Conservation (phyloP, 2,113 vertebrate species). For the Ceyx cyanopectus region DNA sequence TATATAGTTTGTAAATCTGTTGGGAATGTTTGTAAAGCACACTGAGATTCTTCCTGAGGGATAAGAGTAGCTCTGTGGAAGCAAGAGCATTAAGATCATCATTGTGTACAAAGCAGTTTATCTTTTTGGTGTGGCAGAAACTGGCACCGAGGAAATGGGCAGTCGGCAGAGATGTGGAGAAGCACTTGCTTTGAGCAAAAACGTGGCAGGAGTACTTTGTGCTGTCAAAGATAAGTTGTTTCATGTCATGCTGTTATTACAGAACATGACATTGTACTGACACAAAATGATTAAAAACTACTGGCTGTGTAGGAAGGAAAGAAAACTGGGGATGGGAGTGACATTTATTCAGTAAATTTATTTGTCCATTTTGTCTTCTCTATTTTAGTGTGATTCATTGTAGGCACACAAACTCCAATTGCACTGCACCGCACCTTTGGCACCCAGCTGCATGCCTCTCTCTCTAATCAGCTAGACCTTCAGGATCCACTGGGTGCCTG, state of each 20-base stretch:
- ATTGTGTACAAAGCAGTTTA: background rate
- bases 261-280: constrained; percentile 10
- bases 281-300: background rate
- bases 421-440: background rate
- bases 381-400: background rate
- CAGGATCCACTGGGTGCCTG: background rate
- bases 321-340: background rate
- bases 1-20: constrained; percentile 62
- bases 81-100: background rate
- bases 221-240: constrained; percentile 9
- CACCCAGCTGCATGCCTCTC: background rate
- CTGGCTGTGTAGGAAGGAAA: background rate
- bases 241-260: background rate
- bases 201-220: background rate
- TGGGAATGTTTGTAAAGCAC: constrained; percentile 4
- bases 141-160: background rate
- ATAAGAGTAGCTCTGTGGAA: constrained; percentile 23
- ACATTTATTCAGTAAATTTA: background rate
- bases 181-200: constrained; percentile 15
- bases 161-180: background rate
- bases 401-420: background rate
- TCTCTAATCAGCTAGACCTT: background rate
- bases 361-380: background rate
- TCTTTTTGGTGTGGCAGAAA: background rate
- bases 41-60: constrained; percentile 15